phyloP scores from a whole-genome alignment of 2,797 vertebrate genomes.

The Spinus olivaceus region DNA sequence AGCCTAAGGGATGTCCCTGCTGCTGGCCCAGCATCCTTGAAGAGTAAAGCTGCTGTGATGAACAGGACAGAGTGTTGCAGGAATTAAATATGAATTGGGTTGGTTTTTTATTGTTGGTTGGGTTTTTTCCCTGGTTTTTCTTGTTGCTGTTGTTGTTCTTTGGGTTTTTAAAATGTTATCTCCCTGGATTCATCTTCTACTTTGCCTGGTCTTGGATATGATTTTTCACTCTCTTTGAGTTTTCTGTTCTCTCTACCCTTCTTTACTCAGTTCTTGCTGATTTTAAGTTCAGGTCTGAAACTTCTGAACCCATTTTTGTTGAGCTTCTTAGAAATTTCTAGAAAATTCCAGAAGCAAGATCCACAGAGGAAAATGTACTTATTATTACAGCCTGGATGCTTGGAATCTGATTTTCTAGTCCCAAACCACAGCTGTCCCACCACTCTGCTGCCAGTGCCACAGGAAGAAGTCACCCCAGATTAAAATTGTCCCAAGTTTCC shows the following conservation, averaged over 20 bases:
- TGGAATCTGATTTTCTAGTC: neutral
- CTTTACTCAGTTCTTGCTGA: neutral
- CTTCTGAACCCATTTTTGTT: neutral
- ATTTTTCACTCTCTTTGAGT: neutral
- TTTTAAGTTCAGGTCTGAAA: neutral
- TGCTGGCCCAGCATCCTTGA: neutral
- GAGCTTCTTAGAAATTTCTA: neutral
- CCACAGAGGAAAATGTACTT: neutral
- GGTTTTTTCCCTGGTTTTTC: rapidly evolving
- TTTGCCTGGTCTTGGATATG: neutral
- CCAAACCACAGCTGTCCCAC: neutral
- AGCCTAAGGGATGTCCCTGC: neutral
- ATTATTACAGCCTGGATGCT: neutral
- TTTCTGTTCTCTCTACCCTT: neutral
- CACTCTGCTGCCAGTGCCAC: neutral
- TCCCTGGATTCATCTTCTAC: neutral
- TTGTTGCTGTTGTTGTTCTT: neutral
- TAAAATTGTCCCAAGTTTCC: neutral
- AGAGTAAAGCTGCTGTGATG: neutral
- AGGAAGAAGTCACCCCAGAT: neutral
- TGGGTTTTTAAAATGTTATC: neutral
- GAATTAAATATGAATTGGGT: neutral
- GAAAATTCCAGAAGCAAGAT: neutral
- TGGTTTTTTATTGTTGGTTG: too few relatives aligned
- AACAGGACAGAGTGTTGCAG: neutral